These are phyloP conservation scores for Polyergus mexicanus DNA, from an alignment of 1,140 invertebrate species.

Conservation along the genomic window DNA sequence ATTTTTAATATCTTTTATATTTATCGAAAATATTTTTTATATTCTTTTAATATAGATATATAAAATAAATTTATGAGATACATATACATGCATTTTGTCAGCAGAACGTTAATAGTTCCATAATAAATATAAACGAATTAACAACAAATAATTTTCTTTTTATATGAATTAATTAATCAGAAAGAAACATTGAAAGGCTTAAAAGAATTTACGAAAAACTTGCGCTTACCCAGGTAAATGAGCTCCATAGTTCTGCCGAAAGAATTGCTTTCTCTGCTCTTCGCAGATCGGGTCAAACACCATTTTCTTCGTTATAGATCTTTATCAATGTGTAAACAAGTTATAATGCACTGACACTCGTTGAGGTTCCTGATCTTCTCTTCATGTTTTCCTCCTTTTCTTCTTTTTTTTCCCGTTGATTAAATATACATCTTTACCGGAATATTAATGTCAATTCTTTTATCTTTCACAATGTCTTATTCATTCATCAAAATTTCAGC, in stretches of 20 bases:
- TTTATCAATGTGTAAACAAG: slow-evolving; percentile 11
- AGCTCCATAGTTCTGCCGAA: slow-evolving; percentile 80
- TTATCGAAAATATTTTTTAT: not conserved
- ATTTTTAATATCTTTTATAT: not conserved
- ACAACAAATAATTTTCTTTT: too few relatives aligned
- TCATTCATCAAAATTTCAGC: not conserved
- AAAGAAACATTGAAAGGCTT: not conserved
- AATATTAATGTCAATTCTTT: not conserved
- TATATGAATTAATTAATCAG: not conserved
- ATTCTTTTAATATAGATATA: not conserved
- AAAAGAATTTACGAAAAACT: slow-evolving; percentile 5
- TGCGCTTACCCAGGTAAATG: slow-evolving; percentile 84
- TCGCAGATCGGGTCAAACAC: slow-evolving; percentile 81
- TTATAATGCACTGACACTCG: slow-evolving; percentile 5
- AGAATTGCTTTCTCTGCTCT: slow-evolving; percentile 81
- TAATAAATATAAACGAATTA: not conserved
- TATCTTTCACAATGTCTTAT: not conserved
- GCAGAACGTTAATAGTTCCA: not conserved
- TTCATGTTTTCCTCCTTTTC: slow-evolving; percentile 5
- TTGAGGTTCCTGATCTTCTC: not conserved
- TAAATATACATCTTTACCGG: slow-evolving; percentile 5
- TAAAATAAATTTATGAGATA: not conserved
- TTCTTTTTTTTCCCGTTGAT: slow-evolving; percentile 4
- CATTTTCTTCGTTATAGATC: slow-evolving; percentile 74
- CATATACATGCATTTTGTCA: not conserved